These are phyloP conservation scores for Smittia aterrima DNA, from an alignment of 2,888 invertebrate species.

Conservation along the genomic window DNA sequence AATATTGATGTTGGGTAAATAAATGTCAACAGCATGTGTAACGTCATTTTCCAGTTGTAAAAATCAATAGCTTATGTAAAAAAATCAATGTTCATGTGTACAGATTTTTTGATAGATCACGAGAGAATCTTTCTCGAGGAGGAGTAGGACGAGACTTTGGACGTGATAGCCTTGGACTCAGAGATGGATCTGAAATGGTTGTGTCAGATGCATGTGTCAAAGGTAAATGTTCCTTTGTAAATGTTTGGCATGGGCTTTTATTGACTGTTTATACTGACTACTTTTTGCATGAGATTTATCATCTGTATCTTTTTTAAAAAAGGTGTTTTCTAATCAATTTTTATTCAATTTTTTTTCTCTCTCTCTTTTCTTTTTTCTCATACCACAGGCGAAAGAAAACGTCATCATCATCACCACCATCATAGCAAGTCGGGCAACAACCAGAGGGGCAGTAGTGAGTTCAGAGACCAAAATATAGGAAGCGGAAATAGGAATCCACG, in stretches of 20 bases:
- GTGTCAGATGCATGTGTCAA: conserved; percentile 63
- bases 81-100: conserved; percentile 25
- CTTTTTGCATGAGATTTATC: background rate
- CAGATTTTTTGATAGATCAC: conserved; percentile 46
- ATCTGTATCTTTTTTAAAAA: background rate
- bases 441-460: conserved; percentile 50
- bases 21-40: conserved; percentile 3
- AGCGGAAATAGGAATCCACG: conserved; percentile 52
- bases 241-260: background rate
- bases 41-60: background rate
- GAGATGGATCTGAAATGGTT: conserved; percentile 75
- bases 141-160: conserved; percentile 48
- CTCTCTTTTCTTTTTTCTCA: background rate
- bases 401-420: conserved; percentile 50
- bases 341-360: background rate
- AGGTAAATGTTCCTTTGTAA: conserved; percentile 49
- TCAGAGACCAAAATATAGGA: conserved; percentile 51
- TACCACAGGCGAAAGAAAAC: conserved; percentile 48
- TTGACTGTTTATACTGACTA: background rate
- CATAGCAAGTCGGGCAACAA: conserved; percentile 49
- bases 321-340: background rate
- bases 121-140: conserved; percentile 50
- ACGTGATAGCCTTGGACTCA: conserved; percentile 54
- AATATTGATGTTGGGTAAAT: conserved; percentile 24
- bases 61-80: conserved; percentile 42